Evolutionary conservation across 2,888 invertebrate genomes (phyloP).

Genomic region (Stramonita haemastoma): DNA sequence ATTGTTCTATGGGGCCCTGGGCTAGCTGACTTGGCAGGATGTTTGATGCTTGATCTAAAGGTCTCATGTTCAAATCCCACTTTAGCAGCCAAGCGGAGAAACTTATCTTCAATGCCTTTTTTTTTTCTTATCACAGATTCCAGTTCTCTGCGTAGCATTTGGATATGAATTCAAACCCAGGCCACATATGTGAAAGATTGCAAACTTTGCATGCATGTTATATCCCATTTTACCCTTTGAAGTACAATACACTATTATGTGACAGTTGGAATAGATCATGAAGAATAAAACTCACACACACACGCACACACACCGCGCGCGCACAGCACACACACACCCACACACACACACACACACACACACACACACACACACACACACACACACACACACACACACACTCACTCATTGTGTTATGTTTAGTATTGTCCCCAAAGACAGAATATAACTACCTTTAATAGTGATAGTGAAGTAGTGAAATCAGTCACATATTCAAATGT

Average conservation of each 20-base stretch:
- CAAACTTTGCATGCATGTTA: background rate
- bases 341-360: background rate
- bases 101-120: background rate
- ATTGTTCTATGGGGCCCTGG: no score
- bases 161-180: background rate
- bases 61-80: no score
- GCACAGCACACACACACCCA: background rate
- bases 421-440: no score
- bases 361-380: background rate
- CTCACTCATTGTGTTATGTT: background rate
- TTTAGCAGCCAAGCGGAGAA: no score
- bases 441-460: no score
- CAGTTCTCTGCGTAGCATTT: background rate
- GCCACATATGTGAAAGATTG: background rate
- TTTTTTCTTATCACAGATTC: background rate
- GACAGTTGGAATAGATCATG: background rate
- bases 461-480: no score
- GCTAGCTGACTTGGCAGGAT: no score
- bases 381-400: background rate
- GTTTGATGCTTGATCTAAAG: no score
- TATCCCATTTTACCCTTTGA: background rate
- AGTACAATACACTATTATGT: background rate
- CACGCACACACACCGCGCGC: background rate
- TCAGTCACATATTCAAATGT: no score
- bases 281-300: background rate